Conservation (phyloP, 2,797 vertebrate species). For the Sandelia bainsii region DNA sequence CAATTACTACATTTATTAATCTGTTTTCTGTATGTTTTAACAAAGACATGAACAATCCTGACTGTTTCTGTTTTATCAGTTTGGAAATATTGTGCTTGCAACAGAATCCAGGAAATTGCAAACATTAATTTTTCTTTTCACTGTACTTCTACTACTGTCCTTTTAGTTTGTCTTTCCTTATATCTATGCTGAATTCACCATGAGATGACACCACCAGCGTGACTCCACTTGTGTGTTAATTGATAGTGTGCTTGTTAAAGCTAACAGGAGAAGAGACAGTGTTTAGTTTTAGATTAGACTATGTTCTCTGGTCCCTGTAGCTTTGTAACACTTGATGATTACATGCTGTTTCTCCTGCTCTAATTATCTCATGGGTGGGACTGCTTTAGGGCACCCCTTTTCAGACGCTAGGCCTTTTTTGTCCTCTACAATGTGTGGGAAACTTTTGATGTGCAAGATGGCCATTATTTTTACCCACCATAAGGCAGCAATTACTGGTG, state of each 20-base stretch:
- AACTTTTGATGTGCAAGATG: conserved; percentile 12
- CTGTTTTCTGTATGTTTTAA: too few relatives aligned
- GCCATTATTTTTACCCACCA: conserved; percentile 34
- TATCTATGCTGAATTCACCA: neutral
- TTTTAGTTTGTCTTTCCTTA: conserved; percentile 8
- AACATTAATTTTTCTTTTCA: too few relatives aligned
- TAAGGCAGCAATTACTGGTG: conserved; percentile 14
- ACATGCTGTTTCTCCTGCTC: conserved; percentile 51
- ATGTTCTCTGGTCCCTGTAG: conserved; percentile 34
- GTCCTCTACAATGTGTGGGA: conserved; percentile 16
- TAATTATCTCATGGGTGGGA: conserved; percentile 55
- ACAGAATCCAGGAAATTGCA: too few relatives aligned
- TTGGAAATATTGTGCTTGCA: too few relatives aligned
- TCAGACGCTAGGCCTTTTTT: conserved; percentile 1
- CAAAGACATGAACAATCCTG: too few relatives aligned
- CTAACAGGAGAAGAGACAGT: conserved; percentile 26
- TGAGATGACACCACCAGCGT: neutral
- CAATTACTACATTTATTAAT: too few relatives aligned
- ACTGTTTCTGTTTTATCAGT: too few relatives aligned
- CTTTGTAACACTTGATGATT: conserved; percentile 41
- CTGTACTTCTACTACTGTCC: neutral
- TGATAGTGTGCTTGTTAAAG: conserved; percentile 30
- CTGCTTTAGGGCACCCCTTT: conserved; percentile 33
- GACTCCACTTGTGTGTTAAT: conserved; percentile 26
- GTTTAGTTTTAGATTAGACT: conserved; percentile 22